Conservation (phyloP, 2,113 vertebrate species). For the Isichthys henryi region DNA sequence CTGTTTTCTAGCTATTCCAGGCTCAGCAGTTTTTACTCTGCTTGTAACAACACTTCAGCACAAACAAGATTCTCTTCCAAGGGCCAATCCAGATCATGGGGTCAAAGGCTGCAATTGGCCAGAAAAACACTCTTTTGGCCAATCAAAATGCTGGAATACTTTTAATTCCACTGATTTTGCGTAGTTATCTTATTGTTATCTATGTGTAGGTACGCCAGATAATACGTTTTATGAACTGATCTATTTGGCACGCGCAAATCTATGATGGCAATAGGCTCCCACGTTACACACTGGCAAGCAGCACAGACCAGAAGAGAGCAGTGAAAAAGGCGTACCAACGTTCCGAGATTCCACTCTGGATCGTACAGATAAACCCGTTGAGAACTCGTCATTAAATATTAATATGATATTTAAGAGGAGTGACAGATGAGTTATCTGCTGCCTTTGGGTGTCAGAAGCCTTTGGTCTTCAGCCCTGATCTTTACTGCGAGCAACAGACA, state of each 20-base stretch:
- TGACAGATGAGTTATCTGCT: not conserved
- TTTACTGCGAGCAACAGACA: not conserved
- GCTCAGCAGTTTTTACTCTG: not conserved
- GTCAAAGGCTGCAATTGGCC: not conserved
- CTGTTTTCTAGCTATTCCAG: not conserved
- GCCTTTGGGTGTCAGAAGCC: not conserved
- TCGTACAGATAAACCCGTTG: not conserved
- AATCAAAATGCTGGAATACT: not conserved
- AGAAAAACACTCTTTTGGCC: not conserved
- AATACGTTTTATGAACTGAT: not conserved
- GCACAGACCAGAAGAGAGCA: not conserved
- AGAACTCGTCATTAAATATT: not conserved
- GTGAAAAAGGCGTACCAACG: not conserved
- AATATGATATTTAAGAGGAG: not conserved
- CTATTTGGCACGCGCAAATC: not conserved
- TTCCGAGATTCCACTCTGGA: not conserved
- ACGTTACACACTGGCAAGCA: too few species aligned
- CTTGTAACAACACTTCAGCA: not conserved
- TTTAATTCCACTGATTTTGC: not conserved
- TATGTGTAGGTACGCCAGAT: not conserved
- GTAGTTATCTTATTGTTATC: not conserved
- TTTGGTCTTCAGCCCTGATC: not conserved
- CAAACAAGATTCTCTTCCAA: not conserved
- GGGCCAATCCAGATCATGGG: not conserved
- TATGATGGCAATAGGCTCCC: not conserved